Evolutionary conservation across 2,797 vertebrate species (phyloP).

Genomic region (Galaxias olidus): DNA sequence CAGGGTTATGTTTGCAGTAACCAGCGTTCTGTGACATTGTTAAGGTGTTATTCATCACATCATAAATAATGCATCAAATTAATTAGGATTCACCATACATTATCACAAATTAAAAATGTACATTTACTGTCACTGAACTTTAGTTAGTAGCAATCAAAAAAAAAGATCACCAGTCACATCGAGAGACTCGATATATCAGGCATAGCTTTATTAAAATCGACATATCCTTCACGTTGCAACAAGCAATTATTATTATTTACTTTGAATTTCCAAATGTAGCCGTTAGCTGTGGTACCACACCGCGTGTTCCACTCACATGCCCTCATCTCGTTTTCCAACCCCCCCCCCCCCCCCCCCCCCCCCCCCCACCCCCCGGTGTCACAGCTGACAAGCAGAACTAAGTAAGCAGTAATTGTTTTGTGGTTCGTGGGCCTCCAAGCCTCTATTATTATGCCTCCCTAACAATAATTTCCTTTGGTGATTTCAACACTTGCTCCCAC

Average conservation of each 20-base stretch:
- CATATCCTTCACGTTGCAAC: conserved; percentile 6
- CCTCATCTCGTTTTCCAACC: conserved; percentile 54
- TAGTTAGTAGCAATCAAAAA: too few relatives aligned
- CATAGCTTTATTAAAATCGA: too few relatives aligned
- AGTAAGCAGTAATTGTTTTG: conserved; percentile 76
- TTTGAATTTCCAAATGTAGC: too few relatives aligned
- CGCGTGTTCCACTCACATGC: conserved; percentile 36
- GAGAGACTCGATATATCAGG: too few relatives aligned
- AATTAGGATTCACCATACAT: too few relatives aligned
- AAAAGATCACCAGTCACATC: too few relatives aligned
- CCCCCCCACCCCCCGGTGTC: conserved; percentile 52
- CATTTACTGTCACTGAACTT: background rate
- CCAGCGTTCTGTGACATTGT: too few relatives aligned
- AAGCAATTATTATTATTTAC: conserved; percentile 28
- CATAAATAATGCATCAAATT: too few relatives aligned
- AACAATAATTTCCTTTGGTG: conserved; percentile 63
- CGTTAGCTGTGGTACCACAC: conserved; percentile 43
- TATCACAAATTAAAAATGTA: background rate
- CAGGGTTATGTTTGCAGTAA: background rate
- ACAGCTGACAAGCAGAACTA: conserved; percentile 65
- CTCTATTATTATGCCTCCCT: conserved; percentile 68
- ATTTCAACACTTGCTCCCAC: conserved; percentile 70
- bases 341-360: conserved; percentile 41
- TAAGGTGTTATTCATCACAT: too few relatives aligned
- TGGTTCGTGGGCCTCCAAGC: conserved; percentile 60